A percentile compares a stretch with the other conserved stretches of the same genome.
These are phyloP conservation scores for Antennarius maculatus DNA, from an alignment of 2,797 vertebrate species.

Conservation along the genomic window DNA sequence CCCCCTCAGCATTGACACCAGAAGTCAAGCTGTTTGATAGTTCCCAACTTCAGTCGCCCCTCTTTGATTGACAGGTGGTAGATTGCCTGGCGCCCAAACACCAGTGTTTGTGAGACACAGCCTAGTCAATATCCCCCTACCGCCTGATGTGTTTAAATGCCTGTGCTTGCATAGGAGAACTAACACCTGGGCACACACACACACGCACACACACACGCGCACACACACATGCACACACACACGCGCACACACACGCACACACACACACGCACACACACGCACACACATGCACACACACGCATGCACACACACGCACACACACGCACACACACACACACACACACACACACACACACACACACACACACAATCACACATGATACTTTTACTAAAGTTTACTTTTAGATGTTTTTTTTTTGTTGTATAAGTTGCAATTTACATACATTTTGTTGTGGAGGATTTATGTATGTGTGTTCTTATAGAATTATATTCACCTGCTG, in stretches of 20 bases:
- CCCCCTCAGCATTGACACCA: constrained; percentile 79
- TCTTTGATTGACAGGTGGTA: constrained; percentile 78
- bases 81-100: constrained; percentile 82
- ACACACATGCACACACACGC: background rate
- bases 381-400: constrained; percentile 52
- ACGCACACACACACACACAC: constrained; percentile 2
- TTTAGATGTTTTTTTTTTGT: constrained; percentile 15
- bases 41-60: constrained; percentile 78
- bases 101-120: constrained; percentile 69
- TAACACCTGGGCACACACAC: constrained; percentile 39
- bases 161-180: constrained; percentile 62
- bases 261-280: background rate
- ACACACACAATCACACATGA: constrained; percentile 1
- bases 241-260: background rate
- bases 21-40: constrained; percentile 76
- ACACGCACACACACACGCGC: constrained; percentile 35
- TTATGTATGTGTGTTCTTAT: constrained; percentile 3
- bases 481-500: background rate
- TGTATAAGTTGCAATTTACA: constrained; percentile 6
- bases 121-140: constrained; percentile 70
- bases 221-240: constrained; percentile 5
- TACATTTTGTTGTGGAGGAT: constrained; percentile 18
- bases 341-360: constrained; percentile 1
- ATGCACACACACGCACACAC: background rate
- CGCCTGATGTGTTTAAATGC: constrained; percentile 69